Conservation (phyloP, 1,140 invertebrate species). For the Pseudomyrmex dendroicus region DNA sequence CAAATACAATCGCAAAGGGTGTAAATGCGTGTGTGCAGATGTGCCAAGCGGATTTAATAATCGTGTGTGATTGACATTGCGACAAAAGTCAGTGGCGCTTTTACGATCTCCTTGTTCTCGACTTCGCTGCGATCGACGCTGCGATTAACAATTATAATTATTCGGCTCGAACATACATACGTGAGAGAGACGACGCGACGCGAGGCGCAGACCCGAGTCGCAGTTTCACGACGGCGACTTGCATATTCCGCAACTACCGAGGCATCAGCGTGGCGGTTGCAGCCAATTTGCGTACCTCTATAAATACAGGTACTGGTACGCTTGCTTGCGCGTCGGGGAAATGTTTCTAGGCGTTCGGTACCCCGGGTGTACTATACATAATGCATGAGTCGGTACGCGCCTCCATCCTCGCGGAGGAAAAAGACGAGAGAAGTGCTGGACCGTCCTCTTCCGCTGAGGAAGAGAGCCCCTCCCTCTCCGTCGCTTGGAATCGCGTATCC, state of each 20-base stretch:
- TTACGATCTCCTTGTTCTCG: constrained; percentile 11
- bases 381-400: constrained; percentile 73
- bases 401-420: constrained; percentile 30
- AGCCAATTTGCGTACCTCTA: constrained; percentile 74
- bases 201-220: constrained; percentile 12
- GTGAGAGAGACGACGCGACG: not conserved
- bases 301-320: constrained; percentile 69
- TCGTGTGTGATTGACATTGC: not conserved
- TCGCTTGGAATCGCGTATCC: not conserved
- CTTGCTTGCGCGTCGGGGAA: constrained; percentile 63
- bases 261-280: constrained; percentile 58
- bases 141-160: constrained; percentile 68
- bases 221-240: constrained; percentile 53
- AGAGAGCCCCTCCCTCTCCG: not conserved
- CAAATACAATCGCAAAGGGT: not conserved
- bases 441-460: constrained; percentile 24
- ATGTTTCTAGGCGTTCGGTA: constrained; percentile 75
- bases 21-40: not conserved
- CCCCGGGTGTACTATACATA: constrained; percentile 73
- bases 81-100: not conserved
- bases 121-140: constrained; percentile 1
- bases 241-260: constrained; percentile 45
- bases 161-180: not conserved
- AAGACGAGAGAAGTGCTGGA: constrained; percentile 25
- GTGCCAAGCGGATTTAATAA: constrained; percentile 7